phyloP scores from a whole-genome alignment of 2,113 vertebrate species.

The Sigmodon hispidus region DNA sequence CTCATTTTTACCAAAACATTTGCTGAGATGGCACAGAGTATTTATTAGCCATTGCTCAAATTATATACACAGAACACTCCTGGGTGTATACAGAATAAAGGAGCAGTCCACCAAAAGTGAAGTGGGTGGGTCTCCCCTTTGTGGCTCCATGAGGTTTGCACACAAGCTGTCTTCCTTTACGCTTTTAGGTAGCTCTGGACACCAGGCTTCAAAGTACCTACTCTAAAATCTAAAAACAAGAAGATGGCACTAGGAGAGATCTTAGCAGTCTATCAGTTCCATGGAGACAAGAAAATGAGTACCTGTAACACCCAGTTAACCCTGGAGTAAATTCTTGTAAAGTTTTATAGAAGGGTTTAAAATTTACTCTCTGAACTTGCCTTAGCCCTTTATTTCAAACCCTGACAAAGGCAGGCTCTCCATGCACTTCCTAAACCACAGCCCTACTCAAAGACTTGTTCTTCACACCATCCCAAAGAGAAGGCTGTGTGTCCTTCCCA shows the following conservation, averaged over 20 bases:
- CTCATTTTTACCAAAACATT: neutral
- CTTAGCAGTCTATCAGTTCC: accelerated
- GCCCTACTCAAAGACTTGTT: neutral
- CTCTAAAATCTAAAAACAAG: neutral
- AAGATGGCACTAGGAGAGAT: neutral
- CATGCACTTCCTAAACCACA: neutral
- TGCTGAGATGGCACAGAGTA: neutral
- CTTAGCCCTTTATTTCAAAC: neutral
- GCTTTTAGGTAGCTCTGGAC: neutral
- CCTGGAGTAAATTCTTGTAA: neutral
- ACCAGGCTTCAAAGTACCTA: too few species aligned
- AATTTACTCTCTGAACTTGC: neutral
- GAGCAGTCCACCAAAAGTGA: accelerated
- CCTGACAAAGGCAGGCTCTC: neutral
- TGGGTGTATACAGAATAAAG: neutral
- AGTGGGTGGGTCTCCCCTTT: neutral
- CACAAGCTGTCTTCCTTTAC: neutral
- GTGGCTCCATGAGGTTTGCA: neutral
- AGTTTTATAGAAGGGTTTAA: neutral
- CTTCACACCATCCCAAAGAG: neutral
- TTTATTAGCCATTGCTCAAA: neutral
- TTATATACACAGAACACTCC: neutral
- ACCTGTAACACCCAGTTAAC: neutral
- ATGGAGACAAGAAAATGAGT: neutral
- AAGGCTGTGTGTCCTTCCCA: neutral